Evolutionary conservation across 2,888 invertebrate genomes (phyloP).

Genomic region (Rotaria sp.): DNA sequence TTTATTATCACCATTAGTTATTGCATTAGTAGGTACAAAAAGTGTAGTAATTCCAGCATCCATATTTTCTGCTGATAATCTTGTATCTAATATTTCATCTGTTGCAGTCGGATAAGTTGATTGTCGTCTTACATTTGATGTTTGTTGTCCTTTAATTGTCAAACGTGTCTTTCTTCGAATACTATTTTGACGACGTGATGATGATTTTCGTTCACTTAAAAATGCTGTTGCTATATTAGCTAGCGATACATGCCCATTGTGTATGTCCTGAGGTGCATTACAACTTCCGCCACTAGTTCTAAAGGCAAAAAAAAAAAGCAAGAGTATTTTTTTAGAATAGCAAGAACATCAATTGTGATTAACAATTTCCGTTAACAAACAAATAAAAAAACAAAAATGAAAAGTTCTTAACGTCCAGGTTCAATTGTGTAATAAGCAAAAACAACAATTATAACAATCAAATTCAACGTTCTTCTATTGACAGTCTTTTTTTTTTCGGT

Average conservation of each 20-base stretch:
- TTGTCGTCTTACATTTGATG: not conserved
- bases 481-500: not conserved
- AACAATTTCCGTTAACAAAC: not conserved
- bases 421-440: not conserved
- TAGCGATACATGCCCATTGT: not conserved
- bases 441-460: not conserved
- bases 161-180: not conserved
- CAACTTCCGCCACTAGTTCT: not conserved
- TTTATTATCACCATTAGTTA: not conserved
- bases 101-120: not conserved
- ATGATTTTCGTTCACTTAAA: not conserved
- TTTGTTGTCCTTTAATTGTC: not conserved
- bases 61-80: not conserved
- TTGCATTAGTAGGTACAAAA: not conserved
- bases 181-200: not conserved
- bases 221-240: constrained; percentile 25
- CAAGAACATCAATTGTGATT: not conserved
- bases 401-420: not conserved
- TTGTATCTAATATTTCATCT: not conserved
- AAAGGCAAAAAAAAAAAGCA: not conserved
- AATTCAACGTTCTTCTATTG: not conserved
- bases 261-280: not conserved
- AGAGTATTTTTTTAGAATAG: not conserved
- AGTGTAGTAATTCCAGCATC: not conserved
- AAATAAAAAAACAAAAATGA: not conserved